These are phyloP conservation scores for Stenchaetothrips biformis DNA, from an alignment of 2,888 invertebrate genomes.

Conservation along the genomic window DNA sequence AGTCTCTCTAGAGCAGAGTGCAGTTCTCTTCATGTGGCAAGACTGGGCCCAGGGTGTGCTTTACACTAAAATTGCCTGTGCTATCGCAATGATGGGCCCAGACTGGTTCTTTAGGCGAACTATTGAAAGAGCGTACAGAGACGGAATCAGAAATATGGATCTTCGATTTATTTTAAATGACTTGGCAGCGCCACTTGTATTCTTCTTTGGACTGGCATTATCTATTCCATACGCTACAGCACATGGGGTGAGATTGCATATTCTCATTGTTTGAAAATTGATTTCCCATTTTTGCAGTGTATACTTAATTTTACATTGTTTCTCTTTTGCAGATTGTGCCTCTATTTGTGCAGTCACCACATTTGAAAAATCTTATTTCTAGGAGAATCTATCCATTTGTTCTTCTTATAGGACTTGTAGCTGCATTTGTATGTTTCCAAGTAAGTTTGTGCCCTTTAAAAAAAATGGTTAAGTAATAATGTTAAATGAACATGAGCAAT, in stretches of 20 bases:
- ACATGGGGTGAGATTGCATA: constrained; percentile 45
- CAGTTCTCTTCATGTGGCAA: constrained; percentile 83
- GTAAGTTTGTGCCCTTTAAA: not conserved
- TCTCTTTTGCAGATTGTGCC: constrained; percentile 54
- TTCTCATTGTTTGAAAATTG: constrained; percentile 34
- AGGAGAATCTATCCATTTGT: constrained; percentile 87
- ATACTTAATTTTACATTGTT: not conserved
- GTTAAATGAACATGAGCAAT: not conserved
- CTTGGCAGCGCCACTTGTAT: constrained; percentile 82
- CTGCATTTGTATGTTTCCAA: constrained; percentile 48
- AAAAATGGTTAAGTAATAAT: not conserved
- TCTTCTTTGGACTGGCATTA: constrained; percentile 81
- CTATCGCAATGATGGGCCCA: constrained; percentile 95
- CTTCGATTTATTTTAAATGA: constrained; percentile 47
- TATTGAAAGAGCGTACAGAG: constrained; percentile 88
- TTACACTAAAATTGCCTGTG: constrained; percentile 96
- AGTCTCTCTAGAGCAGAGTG: constrained; percentile 87
- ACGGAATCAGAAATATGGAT: constrained; percentile 84
- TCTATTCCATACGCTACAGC: constrained; percentile 91
- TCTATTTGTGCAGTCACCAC: constrained; percentile 58
- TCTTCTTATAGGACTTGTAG: constrained; percentile 65
- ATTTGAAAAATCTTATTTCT: constrained; percentile 69
- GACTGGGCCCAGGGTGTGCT: constrained; percentile 96
- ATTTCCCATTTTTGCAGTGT: not conserved
- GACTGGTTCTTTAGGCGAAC: constrained; percentile 90